Percentiles rank a stretch among this genome's conserved stretches.
Conservation (phyloP, 2,113 vertebrate species). For the Athene cunicularia region DNA sequence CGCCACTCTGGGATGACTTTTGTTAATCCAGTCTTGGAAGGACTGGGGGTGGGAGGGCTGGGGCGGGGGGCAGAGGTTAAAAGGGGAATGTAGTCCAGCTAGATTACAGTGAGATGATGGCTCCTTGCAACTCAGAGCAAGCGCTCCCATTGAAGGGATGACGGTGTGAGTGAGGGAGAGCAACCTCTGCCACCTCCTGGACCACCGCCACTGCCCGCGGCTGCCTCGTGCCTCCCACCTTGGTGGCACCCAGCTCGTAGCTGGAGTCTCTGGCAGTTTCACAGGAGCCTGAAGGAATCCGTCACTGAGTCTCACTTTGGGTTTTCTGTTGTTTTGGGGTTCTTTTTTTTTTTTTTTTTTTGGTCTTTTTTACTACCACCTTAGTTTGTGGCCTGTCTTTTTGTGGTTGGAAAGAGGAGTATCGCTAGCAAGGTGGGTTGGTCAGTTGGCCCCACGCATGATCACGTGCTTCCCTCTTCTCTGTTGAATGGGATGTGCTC, state of each 20-base stretch:
- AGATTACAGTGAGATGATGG: neutral
- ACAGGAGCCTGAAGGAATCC: constrained; percentile 8
- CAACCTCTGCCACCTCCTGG: neutral
- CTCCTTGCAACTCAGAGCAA: neutral
- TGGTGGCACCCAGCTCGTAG: neutral
- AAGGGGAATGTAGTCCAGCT: neutral
- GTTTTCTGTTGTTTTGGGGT: neutral
- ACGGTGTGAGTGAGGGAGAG: neutral
- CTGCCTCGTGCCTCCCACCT: neutral
- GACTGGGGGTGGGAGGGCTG: neutral
- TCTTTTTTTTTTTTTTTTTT: neutral
- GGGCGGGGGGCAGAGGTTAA: neutral
- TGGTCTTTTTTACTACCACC: constrained; percentile 70
- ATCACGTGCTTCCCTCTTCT: constrained; percentile 82
- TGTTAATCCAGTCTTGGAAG: neutral
- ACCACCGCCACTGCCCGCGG: neutral
- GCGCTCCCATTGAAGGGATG: fast-evolving
- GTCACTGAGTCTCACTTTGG: constrained; percentile 14
- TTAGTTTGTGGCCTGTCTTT: constrained; percentile 76
- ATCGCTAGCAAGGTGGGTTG: constrained; percentile 63
- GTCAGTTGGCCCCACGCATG: constrained; percentile 59
- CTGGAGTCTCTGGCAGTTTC: neutral
- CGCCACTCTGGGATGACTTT: neutral
- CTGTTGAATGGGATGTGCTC: constrained; percentile 50
- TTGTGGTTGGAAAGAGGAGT: constrained; percentile 73